A percentile compares a stretch with the other conserved stretches of the same genome.
These are phyloP conservation scores for Thunnus maccoyii DNA, from an alignment of 2,113 vertebrate genomes.

Conservation along the genomic window DNA sequence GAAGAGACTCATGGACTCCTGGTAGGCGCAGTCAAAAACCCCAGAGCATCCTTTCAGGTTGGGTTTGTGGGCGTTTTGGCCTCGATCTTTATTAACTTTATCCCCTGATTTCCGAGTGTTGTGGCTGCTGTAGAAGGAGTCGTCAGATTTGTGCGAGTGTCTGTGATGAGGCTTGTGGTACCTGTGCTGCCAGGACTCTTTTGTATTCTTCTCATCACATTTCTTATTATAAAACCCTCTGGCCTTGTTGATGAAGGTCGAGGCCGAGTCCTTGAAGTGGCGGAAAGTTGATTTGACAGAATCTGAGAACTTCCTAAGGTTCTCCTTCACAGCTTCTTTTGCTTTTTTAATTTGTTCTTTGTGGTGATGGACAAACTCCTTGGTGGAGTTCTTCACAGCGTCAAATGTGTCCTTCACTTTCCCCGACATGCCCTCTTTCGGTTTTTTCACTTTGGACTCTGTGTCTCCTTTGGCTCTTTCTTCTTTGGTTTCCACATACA, in stretches of 20 bases:
- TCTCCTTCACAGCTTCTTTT: conserved; percentile 97
- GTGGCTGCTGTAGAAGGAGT: conserved; percentile 72
- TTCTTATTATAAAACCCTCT: conserved; percentile 77
- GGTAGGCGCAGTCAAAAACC: conserved; percentile 91
- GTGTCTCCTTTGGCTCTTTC: conserved; percentile 85
- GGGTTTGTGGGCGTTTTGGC: conserved; percentile 55
- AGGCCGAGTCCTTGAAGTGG: conserved; percentile 94
- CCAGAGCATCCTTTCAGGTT: conserved; percentile 86
- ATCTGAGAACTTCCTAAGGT: conserved; percentile 96
- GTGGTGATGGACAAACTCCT: conserved; percentile 97
- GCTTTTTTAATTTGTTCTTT: conserved; percentile 99
- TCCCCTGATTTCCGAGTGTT: conserved; percentile 77
- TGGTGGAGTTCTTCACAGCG: conserved; percentile 97
- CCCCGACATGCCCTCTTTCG: conserved; percentile 89
- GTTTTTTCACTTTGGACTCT: conserved; percentile 82
- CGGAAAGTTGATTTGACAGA: conserved; percentile 96
- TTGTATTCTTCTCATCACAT: conserved; percentile 67
- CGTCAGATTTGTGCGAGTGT: conserved; percentile 69
- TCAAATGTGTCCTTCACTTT: conserved; percentile 96
- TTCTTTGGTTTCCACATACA: conserved; percentile 94
- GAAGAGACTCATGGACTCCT: conserved; percentile 90
- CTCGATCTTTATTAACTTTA: conserved; percentile 59
- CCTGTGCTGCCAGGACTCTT: conserved; percentile 76
- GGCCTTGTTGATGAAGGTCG: conserved; percentile 89
- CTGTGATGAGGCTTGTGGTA: conserved; percentile 67